Percentiles rank a stretch among this genome's conserved stretches.
phyloP scores from a whole-genome alignment of 2,113 vertebrate species.

The Poeciliopsis turrubarensis region DNA sequence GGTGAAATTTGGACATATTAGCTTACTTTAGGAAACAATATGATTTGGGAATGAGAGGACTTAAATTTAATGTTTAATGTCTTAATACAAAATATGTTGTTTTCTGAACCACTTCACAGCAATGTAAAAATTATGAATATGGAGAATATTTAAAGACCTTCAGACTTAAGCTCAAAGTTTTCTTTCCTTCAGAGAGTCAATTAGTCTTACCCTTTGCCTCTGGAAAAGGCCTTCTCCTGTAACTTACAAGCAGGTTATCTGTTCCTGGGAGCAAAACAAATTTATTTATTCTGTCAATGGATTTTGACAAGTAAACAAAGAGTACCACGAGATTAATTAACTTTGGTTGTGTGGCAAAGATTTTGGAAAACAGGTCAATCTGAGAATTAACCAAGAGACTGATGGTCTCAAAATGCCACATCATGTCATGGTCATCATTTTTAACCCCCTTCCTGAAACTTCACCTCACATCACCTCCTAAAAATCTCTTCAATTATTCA shows the following conservation, averaged over 20 bases:
- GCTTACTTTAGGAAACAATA: no score
- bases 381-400: not conserved
- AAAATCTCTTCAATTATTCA: slow-evolving; percentile 14
- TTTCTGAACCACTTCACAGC: slow-evolving; percentile 5
- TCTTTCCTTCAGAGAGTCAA: slow-evolving; percentile 22
- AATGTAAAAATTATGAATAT: slow-evolving; percentile 1
- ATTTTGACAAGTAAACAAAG: slow-evolving; percentile 1
- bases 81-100: not conserved
- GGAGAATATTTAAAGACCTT: slow-evolving; percentile 24
- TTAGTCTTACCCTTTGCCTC: slow-evolving; percentile 35
- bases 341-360: not conserved
- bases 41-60: not conserved
- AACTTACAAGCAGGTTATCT: slow-evolving; percentile 22
- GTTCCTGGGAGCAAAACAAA: not conserved
- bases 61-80: not conserved
- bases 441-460: not conserved
- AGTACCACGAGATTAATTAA: not conserved
- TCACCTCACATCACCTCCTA: not conserved
- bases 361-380: not conserved
- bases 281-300: not conserved
- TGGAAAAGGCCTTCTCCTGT: slow-evolving; percentile 12
- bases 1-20: not conserved
- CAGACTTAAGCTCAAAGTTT: slow-evolving; percentile 58
- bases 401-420: not conserved
- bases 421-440: slow-evolving; percentile 1